These are phyloP conservation scores for Flexamia atlantica DNA, from an alignment of 2,888 invertebrate species.

Conservation along the genomic window DNA sequence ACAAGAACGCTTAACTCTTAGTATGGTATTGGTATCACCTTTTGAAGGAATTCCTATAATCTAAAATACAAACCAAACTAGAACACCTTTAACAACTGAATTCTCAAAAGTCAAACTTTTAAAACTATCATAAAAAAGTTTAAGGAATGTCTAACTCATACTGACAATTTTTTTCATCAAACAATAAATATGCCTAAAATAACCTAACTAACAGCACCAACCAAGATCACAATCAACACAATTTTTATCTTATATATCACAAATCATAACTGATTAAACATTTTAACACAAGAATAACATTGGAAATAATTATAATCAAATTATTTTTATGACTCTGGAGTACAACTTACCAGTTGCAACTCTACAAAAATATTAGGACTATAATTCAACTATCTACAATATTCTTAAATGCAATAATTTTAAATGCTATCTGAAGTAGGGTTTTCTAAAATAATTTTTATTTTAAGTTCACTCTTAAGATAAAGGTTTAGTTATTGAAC, in stretches of 20 bases:
- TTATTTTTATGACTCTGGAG: slow-evolving; percentile 1
- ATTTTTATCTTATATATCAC: not conserved
- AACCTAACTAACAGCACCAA: slow-evolving; percentile 27
- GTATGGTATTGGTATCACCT: not conserved
- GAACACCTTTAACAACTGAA: not conserved
- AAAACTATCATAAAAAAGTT: not conserved
- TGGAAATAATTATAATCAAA: not conserved
- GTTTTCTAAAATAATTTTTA: too few relatives aligned
- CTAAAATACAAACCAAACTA: not conserved
- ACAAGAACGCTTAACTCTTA: not conserved
- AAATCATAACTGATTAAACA: not conserved
- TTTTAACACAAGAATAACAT: not conserved
- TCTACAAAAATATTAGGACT: not conserved
- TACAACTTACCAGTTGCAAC: not conserved
- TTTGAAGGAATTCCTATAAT: not conserved
- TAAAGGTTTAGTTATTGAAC: too few relatives aligned
- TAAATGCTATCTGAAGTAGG: not conserved
- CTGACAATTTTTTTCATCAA: not conserved
- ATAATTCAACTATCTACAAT: not conserved
- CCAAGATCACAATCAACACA: slow-evolving; percentile 7
- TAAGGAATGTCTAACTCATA: slow-evolving; percentile 15
- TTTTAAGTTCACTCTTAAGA: too few relatives aligned
- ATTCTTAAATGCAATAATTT: not conserved
- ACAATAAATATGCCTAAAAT: slow-evolving; percentile 15
- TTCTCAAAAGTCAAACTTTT: not conserved